Evolutionary conservation across 2,113 vertebrate species (phyloP).

Genomic region (Mus musculus): GRCm39 chr2:59154001-59154500

Average conservation of each 20-base stretch:
- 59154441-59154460: neutral
- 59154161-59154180: conserved; percentile 29
- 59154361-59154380: neutral
- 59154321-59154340: conserved; percentile 12
- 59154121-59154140: neutral
- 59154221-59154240: neutral
- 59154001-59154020: conserved; percentile 31
- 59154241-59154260: neutral
- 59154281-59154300: neutral
- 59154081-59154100: neutral
- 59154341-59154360: neutral
- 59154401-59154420: conserved; percentile 39
- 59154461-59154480: neutral
- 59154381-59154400: neutral
- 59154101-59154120: neutral
- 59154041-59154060: neutral
- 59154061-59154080: neutral
- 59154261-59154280: conserved; percentile 24
- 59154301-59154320: neutral
- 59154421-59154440: conserved; percentile 8
- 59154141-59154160: conserved; percentile 32
- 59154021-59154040: neutral
- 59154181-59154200: neutral
- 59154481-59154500: neutral
- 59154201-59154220: neutral